These are phyloP conservation scores for Morpho achilles DNA, from an alignment of 2,888 invertebrate genomes.

Conservation along the genomic window DNA sequence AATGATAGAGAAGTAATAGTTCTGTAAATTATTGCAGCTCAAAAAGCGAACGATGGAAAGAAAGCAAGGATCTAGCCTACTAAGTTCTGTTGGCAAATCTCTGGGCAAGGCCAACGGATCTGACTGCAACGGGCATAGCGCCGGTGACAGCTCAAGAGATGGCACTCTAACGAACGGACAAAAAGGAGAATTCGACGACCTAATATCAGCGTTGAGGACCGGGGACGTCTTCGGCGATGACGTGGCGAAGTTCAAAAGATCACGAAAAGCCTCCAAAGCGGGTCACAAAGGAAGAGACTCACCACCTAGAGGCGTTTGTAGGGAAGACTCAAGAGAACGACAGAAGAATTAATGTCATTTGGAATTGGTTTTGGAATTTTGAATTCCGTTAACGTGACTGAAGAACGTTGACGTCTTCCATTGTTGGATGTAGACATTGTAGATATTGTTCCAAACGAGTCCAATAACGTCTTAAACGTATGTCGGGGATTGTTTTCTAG, in stretches of 20 bases:
- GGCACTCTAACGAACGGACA: conserved; percentile 64
- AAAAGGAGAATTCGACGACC: conserved; percentile 96
- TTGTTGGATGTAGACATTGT: conserved; percentile 15
- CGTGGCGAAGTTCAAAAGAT: conserved; percentile 89
- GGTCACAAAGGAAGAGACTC: conserved; percentile 67
- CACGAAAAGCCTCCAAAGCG: conserved; percentile 63
- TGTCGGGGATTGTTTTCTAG: background rate
- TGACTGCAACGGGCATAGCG: conserved; percentile 78
- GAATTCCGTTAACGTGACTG: conserved; percentile 3
- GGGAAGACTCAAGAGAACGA: conserved; percentile 71
- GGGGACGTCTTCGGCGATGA: conserved; percentile 98
- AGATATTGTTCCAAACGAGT: conserved; percentile 26
- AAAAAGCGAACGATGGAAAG: conserved; percentile 93
- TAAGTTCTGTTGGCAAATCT: conserved; percentile 86
- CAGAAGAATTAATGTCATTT: conserved; percentile 58
- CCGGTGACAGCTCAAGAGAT: conserved; percentile 54
- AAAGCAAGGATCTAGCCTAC: conserved; percentile 88
- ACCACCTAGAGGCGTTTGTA: conserved; percentile 59
- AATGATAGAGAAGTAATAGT: background rate
- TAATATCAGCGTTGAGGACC: conserved; percentile 95
- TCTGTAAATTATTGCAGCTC: conserved; percentile 58
- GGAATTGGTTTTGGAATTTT: conserved; percentile 20
- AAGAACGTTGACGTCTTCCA: conserved; percentile 22
- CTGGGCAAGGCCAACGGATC: conserved; percentile 77
- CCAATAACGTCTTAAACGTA: conserved; percentile 18